These are phyloP conservation scores for Pachyuromys duprasi DNA, from an alignment of 2,797 vertebrate species.

Conservation along the genomic window DNA sequence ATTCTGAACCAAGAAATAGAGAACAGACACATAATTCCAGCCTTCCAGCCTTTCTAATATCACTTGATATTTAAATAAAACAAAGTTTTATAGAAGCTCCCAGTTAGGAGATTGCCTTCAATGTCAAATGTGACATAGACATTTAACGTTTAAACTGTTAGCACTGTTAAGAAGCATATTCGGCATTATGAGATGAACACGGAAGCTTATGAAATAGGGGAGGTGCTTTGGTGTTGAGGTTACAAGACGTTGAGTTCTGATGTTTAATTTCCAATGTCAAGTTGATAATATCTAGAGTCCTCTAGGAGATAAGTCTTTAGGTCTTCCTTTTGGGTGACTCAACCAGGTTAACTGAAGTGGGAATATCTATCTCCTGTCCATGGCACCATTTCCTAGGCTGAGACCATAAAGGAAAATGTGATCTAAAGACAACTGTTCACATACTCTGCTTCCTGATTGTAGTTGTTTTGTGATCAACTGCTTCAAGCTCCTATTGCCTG, in stretches of 20 bases:
- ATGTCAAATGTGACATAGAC: not conserved
- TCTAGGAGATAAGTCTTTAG: not conserved
- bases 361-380: not conserved
- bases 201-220: not conserved
- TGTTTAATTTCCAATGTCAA: not conserved
- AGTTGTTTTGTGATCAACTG: not conserved
- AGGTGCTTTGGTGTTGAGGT: not conserved
- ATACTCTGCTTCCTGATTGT: not conserved
- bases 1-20: slow-evolving; percentile 52
- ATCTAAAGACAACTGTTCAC: not conserved
- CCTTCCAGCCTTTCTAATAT: not conserved
- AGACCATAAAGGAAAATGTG: not conserved
- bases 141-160: not conserved
- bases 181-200: not conserved
- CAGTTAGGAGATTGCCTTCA: not conserved
- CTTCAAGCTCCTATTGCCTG: not conserved
- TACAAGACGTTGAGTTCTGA: too few relatives aligned
- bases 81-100: not conserved
- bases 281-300: not conserved
- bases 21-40: not conserved
- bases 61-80: slow-evolving; percentile 48
- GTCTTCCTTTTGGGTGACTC: not conserved
- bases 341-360: not conserved
- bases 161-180: not conserved
- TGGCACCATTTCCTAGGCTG: not conserved